A percentile compares a stretch with the other conserved stretches of the same genome.
Conservation (phyloP, 2,888 invertebrate genomes). For the Teinopalpus imperialis region DNA sequence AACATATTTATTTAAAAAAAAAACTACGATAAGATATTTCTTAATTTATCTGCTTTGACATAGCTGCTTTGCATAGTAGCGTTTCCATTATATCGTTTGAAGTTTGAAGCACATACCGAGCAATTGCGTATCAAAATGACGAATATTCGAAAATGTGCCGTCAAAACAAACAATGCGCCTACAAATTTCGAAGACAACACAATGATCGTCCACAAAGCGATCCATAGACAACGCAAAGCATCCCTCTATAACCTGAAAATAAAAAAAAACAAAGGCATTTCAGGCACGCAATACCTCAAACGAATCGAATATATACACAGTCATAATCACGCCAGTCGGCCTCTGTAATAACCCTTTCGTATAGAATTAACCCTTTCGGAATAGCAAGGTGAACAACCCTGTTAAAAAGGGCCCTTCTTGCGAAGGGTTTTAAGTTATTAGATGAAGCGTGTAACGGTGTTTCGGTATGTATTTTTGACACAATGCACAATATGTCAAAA, state of each 20-base stretch:
- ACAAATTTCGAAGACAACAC: constrained; percentile 34
- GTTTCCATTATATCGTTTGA: constrained; percentile 7
- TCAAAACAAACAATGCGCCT: constrained; percentile 38
- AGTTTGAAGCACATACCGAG: constrained; percentile 3
- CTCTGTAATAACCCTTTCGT: constrained; percentile 63
- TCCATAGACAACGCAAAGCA: constrained; percentile 46
- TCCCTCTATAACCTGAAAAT: constrained; percentile 55
- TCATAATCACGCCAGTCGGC: constrained; percentile 53
- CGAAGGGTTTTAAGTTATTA: constrained; percentile 35
- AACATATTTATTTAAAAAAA: no score
- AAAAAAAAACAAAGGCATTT: constrained; percentile 58
- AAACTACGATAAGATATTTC: no score
- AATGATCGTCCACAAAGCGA: constrained; percentile 39
- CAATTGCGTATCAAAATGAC: constrained; percentile 6
- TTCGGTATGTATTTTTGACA: not conserved
- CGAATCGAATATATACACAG: constrained; percentile 53
- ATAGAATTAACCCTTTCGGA: constrained; percentile 76
- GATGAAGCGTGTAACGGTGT: constrained; percentile 15
- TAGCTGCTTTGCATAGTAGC: not conserved
- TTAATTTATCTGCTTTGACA: not conserved
- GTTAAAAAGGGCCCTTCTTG: constrained; percentile 64
- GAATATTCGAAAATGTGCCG: constrained; percentile 31
- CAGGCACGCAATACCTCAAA: constrained; percentile 57
- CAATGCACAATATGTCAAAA: no score
- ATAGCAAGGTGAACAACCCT: constrained; percentile 77